These are phyloP conservation scores for Eutrigla gurnardus DNA, from an alignment of 2,797 vertebrate species.

Conservation along the genomic window DNA sequence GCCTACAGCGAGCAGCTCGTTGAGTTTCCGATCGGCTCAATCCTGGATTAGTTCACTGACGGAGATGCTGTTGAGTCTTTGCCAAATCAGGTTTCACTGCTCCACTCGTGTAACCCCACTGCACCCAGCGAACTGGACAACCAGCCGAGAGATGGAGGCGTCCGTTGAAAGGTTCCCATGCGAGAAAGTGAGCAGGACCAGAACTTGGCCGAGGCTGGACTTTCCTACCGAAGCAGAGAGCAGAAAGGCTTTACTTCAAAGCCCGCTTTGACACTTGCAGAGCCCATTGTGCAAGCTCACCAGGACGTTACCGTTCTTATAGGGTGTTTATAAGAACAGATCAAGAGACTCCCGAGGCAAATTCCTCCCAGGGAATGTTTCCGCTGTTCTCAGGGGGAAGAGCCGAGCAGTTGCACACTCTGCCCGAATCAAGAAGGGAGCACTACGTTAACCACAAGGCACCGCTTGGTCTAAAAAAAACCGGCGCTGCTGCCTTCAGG, in stretches of 20 bases:
- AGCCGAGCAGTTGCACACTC: conserved; percentile 55
- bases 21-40: conserved; percentile 75
- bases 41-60: conserved; percentile 82
- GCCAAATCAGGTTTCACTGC: conserved; percentile 65
- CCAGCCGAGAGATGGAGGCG: conserved; percentile 54
- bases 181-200: conserved; percentile 21
- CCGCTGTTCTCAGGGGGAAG: conserved; percentile 62
- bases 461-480: conserved; percentile 44
- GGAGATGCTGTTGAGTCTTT: conserved; percentile 70
- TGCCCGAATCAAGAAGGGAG: conserved; percentile 58
- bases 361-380: conserved; percentile 72
- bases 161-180: conserved; percentile 30
- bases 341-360: conserved; percentile 67
- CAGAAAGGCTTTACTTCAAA: conserved; percentile 45
- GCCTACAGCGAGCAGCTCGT: conserved; percentile 38
- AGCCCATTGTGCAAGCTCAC: conserved; percentile 52
- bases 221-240: conserved; percentile 21
- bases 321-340: conserved; percentile 76
- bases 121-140: conserved; percentile 19
- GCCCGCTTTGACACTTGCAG: conserved; percentile 32
- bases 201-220: not conserved
- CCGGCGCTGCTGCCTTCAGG: conserved; percentile 42
- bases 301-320: conserved; percentile 63
- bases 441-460: conserved; percentile 56
- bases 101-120: conserved; percentile 46